phyloP scores from a whole-genome alignment of 2,797 vertebrate species.

The Mallotus villosus region DNA sequence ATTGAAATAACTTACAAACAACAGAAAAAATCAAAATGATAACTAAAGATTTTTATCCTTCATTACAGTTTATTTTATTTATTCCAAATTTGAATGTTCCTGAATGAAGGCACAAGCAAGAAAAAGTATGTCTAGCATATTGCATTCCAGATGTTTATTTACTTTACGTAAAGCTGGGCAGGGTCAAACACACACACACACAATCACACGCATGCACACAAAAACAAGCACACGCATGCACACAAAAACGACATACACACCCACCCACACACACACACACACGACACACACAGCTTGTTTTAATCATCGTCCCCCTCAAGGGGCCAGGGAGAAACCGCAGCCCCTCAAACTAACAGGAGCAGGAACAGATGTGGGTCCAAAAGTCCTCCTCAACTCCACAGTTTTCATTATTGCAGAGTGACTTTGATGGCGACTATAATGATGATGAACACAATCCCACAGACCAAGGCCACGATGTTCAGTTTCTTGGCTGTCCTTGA shows the following conservation, averaged over 20 bases:
- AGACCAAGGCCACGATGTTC: conserved; percentile 60
- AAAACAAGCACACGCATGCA: neutral
- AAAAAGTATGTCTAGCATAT: neutral
- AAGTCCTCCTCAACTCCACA: neutral
- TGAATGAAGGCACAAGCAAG: neutral
- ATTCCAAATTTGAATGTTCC: neutral
- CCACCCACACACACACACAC: neutral
- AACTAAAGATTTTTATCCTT: too few species aligned
- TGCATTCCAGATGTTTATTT: neutral
- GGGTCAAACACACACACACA: neutral
- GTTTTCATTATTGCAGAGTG: neutral
- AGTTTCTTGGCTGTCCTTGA: conserved; percentile 65
- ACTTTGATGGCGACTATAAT: conserved; percentile 9
- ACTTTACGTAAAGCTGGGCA: neutral
- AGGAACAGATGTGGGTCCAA: neutral
- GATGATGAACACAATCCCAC: conserved; percentile 57
- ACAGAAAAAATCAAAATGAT: too few species aligned
- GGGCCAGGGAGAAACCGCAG: neutral
- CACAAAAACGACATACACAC: neutral
- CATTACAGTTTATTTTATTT: too few species aligned
- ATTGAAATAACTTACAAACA: too few species aligned
- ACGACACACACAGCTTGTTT: conserved; percentile 27
- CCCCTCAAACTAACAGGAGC: neutral
- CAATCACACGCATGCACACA: neutral
- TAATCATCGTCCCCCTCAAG: neutral